Conservation (phyloP, 2,797 vertebrate genomes). For the Neosilurus hyrtlii region DNA sequence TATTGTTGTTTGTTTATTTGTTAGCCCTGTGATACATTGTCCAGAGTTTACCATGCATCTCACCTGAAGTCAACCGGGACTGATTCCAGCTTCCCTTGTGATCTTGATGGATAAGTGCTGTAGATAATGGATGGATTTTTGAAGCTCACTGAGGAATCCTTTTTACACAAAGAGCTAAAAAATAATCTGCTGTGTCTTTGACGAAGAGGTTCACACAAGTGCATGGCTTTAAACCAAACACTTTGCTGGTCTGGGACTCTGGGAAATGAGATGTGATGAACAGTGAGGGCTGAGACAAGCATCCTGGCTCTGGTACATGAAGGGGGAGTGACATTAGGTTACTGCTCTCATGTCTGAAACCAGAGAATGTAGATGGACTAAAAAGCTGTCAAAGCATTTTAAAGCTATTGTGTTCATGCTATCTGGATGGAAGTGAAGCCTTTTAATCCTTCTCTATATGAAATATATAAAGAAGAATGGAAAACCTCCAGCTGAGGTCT, state of each 20-base stretch:
- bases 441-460: background rate
- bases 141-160: slow-evolving; percentile 27
- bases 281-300: slow-evolving; percentile 26
- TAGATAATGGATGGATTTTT: slow-evolving; percentile 39
- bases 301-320: slow-evolving; percentile 9
- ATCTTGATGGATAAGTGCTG: background rate
- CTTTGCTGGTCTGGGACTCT: slow-evolving; percentile 18
- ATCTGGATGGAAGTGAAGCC: background rate
- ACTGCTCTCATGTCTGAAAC: slow-evolving; percentile 12
- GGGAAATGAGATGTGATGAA: slow-evolving; percentile 39
- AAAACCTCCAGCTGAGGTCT: background rate
- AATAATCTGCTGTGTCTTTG: slow-evolving; percentile 49
- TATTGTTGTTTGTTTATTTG: no score
- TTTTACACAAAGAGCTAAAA: slow-evolving; percentile 55
- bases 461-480: background rate
- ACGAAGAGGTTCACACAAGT: slow-evolving; percentile 43
- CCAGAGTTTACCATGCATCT: no score
- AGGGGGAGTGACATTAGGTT: slow-evolving; percentile 25
- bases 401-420: background rate
- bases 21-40: no score
- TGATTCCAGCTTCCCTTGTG: no score
- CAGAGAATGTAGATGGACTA: slow-evolving; percentile 4
- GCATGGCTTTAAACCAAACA: slow-evolving; percentile 20
- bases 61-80: no score
- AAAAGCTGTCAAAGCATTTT: slow-evolving; percentile 21